Percentiles rank a stretch among this genome's conserved stretches.
Evolutionary conservation across 2,797 vertebrate species (phyloP).

Genomic region (Peromyscus attwateri): DNA sequence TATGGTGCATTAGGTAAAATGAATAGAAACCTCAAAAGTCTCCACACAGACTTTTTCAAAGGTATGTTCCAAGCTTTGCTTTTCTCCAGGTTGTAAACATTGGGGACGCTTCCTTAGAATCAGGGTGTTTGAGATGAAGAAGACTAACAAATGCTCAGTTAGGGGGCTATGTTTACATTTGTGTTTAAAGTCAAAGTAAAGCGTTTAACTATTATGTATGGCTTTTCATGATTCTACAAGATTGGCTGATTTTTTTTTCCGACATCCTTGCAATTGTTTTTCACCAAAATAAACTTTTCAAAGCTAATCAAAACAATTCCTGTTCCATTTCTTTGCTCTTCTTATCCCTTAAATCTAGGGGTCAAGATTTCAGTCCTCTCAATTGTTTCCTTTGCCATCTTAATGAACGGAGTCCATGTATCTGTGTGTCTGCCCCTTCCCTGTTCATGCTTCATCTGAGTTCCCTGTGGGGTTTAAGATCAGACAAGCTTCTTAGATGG

Average conservation of each 20-base stretch:
- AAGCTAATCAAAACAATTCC: neutral
- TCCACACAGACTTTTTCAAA: neutral
- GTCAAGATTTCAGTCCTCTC: neutral
- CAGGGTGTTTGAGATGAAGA: neutral
- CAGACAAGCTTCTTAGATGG: neutral
- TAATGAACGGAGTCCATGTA: neutral
- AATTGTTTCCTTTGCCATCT: neutral
- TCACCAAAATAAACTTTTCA: neutral
- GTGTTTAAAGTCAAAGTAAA: neutral
- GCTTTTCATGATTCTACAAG: neutral
- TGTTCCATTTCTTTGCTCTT: neutral
- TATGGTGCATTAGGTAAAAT: neutral
- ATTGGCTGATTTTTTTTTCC: neutral
- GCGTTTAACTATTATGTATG: neutral
- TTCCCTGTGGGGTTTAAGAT: neutral
- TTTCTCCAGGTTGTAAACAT: neutral
- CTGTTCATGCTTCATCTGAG: neutral
- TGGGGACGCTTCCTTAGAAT: neutral
- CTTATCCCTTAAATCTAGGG: neutral
- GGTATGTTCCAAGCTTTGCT: neutral
- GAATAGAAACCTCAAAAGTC: neutral
- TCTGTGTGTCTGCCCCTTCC: neutral
- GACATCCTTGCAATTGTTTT: neutral
- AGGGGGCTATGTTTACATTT: neutral
- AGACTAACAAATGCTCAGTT: neutral